Percentiles rank a stretch among this genome's conserved stretches.
phyloP scores from a whole-genome alignment of 2,888 invertebrate species.

The Sarcophaga rosellei region DNA sequence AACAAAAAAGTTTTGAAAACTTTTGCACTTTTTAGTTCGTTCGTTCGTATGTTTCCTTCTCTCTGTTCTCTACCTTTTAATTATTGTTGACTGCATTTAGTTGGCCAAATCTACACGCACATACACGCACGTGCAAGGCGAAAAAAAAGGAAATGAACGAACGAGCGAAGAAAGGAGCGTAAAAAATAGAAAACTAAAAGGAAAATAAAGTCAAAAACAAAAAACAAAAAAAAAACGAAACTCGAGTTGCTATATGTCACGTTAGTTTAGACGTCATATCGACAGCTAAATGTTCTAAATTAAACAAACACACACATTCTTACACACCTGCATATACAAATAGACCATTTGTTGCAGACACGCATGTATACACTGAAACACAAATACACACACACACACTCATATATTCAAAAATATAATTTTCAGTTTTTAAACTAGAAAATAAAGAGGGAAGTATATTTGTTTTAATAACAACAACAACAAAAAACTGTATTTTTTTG shows the following conservation, averaged over 20 bases:
- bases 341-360: background rate
- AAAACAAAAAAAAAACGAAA: slow-evolving; percentile 30
- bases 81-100: slow-evolving; percentile 38
- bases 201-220: slow-evolving; percentile 64
- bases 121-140: slow-evolving; percentile 69
- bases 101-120: slow-evolving; percentile 70
- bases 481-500: background rate
- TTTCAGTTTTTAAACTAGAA: slow-evolving; percentile 20
- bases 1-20: slow-evolving; percentile 62
- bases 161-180: background rate
- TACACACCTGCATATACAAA: slow-evolving; percentile 7
- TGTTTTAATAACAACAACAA: slow-evolving; percentile 37
- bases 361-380: slow-evolving; percentile 1
- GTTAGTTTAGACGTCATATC: slow-evolving; percentile 65
- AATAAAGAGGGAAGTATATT: slow-evolving; percentile 10
- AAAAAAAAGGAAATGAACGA: slow-evolving; percentile 26
- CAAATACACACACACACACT: slow-evolving; percentile 8
- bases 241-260: slow-evolving; percentile 62
- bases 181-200: slow-evolving; percentile 22
- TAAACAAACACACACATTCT: slow-evolving; percentile 25
- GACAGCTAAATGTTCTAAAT: slow-evolving; percentile 67
- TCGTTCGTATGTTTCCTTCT: slow-evolving; percentile 9
- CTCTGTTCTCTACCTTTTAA: slow-evolving; percentile 41
- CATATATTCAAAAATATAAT: slow-evolving; percentile 27
- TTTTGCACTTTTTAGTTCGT: slow-evolving; percentile 24